phyloP scores from a whole-genome alignment of 2,888 invertebrate genomes.

The Tethea ocularis region DNA sequence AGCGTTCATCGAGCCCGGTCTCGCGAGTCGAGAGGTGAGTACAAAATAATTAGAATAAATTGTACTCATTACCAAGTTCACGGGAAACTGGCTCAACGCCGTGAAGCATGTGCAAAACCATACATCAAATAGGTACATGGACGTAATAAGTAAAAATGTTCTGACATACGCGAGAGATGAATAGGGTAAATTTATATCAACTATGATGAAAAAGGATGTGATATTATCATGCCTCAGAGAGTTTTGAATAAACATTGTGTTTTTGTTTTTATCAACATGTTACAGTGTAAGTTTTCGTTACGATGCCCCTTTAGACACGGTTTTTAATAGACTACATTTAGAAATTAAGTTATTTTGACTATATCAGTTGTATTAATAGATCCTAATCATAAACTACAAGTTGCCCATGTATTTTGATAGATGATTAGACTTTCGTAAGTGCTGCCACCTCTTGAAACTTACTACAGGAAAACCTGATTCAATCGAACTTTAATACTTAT shows the following conservation, averaged over 20 bases:
- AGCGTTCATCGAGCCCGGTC: constrained; percentile 30
- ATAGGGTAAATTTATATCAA: constrained; percentile 3
- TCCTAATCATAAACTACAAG: too few species aligned
- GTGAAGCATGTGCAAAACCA: constrained; percentile 39
- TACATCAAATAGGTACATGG: constrained; percentile 43
- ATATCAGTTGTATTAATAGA: too few species aligned
- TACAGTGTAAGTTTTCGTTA: too few species aligned
- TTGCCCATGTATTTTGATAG: too few species aligned
- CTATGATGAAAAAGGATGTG: not conserved
- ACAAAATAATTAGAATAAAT: constrained; percentile 54
- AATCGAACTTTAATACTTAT: too few species aligned
- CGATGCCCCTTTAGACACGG: too few species aligned
- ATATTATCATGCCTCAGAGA: not conserved
- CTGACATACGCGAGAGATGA: constrained; percentile 9
- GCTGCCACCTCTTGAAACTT: too few species aligned
- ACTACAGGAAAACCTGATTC: too few species aligned
- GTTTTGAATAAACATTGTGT: not conserved
- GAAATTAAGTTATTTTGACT: too few species aligned
- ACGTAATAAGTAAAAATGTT: constrained; percentile 30
- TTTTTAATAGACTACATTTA: too few species aligned
- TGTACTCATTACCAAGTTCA: constrained; percentile 53
- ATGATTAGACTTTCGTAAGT: too few species aligned
- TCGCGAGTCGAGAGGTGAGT: constrained; percentile 18
- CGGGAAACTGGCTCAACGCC: constrained; percentile 35
- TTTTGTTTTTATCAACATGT: not conserved